Evolutionary conservation across 2,888 invertebrate genomes (phyloP).

Genomic region (Himalopsyche japonica): DNA sequence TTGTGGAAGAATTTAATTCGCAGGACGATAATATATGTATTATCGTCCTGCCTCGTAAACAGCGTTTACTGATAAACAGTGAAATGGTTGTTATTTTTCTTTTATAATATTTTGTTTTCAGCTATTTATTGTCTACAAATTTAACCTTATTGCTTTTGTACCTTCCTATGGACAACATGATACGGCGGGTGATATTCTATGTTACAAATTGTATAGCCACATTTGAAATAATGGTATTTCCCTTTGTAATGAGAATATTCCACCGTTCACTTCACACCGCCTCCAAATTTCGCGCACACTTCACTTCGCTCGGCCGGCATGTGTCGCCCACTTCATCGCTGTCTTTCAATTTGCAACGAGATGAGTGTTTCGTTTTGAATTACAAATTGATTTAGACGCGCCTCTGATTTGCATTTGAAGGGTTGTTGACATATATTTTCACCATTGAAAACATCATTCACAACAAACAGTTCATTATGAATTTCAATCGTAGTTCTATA

Average conservation of each 20-base stretch:
- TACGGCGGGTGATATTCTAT: too few relatives aligned
- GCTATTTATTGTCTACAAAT: too few relatives aligned
- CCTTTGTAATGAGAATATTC: neutral
- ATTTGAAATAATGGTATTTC: neutral
- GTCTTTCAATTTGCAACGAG: constrained; percentile 22
- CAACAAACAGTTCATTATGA: neutral
- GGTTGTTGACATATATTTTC: constrained; percentile 22
- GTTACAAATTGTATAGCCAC: neutral
- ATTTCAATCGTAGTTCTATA: too few relatives aligned
- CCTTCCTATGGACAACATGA: too few relatives aligned
- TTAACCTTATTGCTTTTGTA: too few relatives aligned
- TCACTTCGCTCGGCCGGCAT: neutral
- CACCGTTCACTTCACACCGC: constrained; percentile 2
- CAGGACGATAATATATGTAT: too few relatives aligned
- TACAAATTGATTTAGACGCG: constrained; percentile 37
- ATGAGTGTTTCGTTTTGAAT: constrained; percentile 37
- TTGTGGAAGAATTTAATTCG: too few relatives aligned
- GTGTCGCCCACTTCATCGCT: neutral
- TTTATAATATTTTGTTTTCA: too few relatives aligned
- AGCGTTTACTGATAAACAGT: too few relatives aligned
- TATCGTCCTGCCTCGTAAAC: too few relatives aligned
- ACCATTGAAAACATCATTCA: neutral
- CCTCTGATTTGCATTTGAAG: constrained; percentile 12
- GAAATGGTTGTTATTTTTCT: too few relatives aligned
- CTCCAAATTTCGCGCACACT: constrained; percentile 2